Conservation (phyloP, 2,797 vertebrate genomes). For the Chelon labrosus region DNA sequence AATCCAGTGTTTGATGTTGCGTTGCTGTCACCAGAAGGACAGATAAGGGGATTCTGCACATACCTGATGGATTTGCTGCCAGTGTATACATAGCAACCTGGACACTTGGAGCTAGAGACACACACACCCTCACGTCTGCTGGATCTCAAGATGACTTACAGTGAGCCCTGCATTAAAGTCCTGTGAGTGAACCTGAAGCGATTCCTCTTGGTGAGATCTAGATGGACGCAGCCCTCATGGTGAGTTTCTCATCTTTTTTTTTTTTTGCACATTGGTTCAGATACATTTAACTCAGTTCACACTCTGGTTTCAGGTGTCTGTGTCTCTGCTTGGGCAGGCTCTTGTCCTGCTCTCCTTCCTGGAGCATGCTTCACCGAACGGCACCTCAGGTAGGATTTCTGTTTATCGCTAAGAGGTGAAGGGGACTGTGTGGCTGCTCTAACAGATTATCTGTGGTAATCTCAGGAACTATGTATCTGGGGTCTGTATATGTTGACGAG, state of each 20-base stretch:
- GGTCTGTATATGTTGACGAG: conserved; percentile 78
- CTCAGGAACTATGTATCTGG: conserved; percentile 71
- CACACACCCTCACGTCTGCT: conserved; percentile 31
- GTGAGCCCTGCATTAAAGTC: conserved; percentile 6
- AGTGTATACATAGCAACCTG: conserved; percentile 78
- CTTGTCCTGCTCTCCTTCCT: conserved; percentile 67
- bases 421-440: not conserved
- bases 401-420: not conserved
- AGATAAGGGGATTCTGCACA: conserved; percentile 89
- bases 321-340: conserved; percentile 61
- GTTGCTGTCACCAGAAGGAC: conserved; percentile 82
- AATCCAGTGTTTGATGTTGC: conserved; percentile 83
- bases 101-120: conserved; percentile 30
- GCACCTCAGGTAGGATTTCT: conserved; percentile 75
- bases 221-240: conserved; percentile 67
- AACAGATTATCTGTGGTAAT: not conserved
- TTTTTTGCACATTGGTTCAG: not conserved
- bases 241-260: conserved; percentile 60
- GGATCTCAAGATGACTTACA: conserved; percentile 44
- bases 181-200: conserved; percentile 2
- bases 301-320: conserved; percentile 69
- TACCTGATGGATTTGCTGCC: conserved; percentile 74
- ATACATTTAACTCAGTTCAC: not conserved
- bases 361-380: conserved; percentile 55
- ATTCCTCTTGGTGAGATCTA: conserved; percentile 1